Evolutionary conservation across 2,113 vertebrate genomes (phyloP).

Genomic region (Tupaia tana): DNA sequence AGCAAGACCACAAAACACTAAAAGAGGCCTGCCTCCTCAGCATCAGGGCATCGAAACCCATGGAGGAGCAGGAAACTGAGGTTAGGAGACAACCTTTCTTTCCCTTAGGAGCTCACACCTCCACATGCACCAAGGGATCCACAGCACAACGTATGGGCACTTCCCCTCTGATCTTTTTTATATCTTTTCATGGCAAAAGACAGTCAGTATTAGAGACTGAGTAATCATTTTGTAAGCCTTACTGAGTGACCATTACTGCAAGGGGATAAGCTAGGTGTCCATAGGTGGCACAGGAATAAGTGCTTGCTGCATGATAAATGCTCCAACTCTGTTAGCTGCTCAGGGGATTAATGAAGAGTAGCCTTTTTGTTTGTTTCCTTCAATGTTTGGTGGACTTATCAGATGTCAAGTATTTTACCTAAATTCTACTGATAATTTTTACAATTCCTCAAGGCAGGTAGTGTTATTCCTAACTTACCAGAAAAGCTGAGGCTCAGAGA

Average conservation of each 20-base stretch:
- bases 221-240: neutral
- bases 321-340: neutral
- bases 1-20: constrained; percentile 60
- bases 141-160: neutral
- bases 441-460: neutral
- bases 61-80: neutral
- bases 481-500: neutral
- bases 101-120: neutral
- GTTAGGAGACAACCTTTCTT: neutral
- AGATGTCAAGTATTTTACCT: neutral
- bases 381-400: neutral
- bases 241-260: neutral
- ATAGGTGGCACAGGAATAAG: neutral
- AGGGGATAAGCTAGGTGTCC: neutral
- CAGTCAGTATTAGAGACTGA: too few relatives aligned
- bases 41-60: neutral
- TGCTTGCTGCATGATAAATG: neutral
- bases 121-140: rapidly evolving
- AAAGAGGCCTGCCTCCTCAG: neutral
- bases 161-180: neutral
- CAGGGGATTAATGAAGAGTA: neutral
- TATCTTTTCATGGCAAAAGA: neutral
- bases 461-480: neutral
- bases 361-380: neutral
- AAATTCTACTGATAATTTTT: neutral